Base-by-base conservation (phyloP, 2,797 vertebrate species). In the Percopsis omiscomaycus region DNA sequence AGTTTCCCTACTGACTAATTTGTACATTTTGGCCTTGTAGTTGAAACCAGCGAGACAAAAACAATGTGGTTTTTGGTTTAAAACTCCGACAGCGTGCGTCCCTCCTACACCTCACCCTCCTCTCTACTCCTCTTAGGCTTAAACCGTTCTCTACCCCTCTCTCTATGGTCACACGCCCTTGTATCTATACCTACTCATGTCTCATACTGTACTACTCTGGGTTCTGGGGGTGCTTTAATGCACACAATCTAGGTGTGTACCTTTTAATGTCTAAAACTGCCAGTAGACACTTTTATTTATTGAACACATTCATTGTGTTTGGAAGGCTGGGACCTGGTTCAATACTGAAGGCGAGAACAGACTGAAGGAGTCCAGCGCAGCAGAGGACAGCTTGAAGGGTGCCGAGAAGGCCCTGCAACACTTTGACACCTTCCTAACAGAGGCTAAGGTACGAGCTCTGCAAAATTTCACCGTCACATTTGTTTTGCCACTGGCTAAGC, bases 271-370 rank as follows among this genome's bases (percentile, higher is more conserved):
- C 8, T 42, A 42, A 42, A 42, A 42, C 37, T 37, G 37, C 37
- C 37, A 37, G 53, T 32, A 14, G 13, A 14, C n/a, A 4, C 5
- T 14, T 16, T 6, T 55, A 6, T 32, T 14, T 32, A 14, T 14
- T 14, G 13, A 32, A 55, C 28, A 55, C n/a, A 13, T 14, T 14
- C 29, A n/a, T 13, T 56, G 47, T 46, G 3, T 62, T 44, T 75
- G 62, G 28, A 90, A 98, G 97, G 88, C 92, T 63, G 92, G 86
- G 3, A 59, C 68, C 46, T 98, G 96, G 97, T 93, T 97, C 82
- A 92, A 88, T 0, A 76, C 79, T 53, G 93, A 95, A 67, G 94
- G 93, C 0, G 93, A 90, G 0, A 74, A 58, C 0, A 78, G 66
- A 63, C 89, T 96, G 69, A 88, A 76, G 50, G 90, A 86, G 11